Evolutionary conservation across 2,888 invertebrate genomes (phyloP).

Genomic region (Tipula confusa): DNA sequence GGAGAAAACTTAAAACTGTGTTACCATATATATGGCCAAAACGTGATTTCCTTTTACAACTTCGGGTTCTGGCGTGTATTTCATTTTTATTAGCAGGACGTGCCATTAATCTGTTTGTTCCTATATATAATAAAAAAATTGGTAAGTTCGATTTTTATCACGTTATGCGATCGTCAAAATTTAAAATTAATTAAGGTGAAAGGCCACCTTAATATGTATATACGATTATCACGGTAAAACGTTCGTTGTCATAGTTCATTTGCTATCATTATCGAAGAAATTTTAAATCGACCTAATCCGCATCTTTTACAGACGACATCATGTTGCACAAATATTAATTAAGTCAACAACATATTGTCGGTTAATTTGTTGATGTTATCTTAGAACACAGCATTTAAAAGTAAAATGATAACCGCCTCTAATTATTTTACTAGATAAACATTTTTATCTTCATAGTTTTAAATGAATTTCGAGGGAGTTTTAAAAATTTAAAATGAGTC

Average conservation of each 20-base stretch:
- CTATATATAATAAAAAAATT: slow-evolving; percentile 87
- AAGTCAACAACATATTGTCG: no score
- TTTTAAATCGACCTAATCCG: no score
- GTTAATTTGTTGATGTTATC: no score
- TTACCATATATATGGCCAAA: slow-evolving; percentile 94
- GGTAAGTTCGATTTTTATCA: slow-evolving; percentile 55
- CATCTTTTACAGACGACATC: no score
- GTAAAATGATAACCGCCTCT: neutral
- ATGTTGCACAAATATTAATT: no score
- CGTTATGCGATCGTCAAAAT: neutral
- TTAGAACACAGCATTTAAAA: no score
- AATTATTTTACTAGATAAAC: neutral
- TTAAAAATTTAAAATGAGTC: no score
- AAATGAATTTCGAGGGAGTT: no score
- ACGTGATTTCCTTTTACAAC: slow-evolving; percentile 69
- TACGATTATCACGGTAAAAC: neutral
- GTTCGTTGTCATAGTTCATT: neutral
- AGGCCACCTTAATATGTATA: slow-evolving; percentile 34
- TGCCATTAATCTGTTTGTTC: slow-evolving; percentile 84
- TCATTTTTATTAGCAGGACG: slow-evolving; percentile 71
- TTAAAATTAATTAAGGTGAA: neutral
- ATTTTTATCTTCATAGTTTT: no score
- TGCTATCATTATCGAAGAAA: no score
- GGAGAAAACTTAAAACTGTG: slow-evolving; percentile 72
- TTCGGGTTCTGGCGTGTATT: slow-evolving; percentile 78